Base-by-base conservation (phyloP, 1,140 invertebrate genomes). In the Lasioglossum albipes region DNA sequence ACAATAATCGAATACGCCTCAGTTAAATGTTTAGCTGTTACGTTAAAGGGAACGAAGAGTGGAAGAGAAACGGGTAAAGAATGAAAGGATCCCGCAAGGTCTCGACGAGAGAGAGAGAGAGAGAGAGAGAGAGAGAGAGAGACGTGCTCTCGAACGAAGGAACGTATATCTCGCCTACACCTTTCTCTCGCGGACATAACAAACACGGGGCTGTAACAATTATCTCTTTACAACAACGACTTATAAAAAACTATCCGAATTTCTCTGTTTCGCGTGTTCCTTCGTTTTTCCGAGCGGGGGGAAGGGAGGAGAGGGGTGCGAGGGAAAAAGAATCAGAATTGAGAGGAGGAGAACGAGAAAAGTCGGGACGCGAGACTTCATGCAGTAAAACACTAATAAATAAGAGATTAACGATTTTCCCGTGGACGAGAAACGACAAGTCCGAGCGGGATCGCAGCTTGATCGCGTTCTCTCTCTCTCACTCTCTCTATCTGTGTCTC, bases 171-270 rank as follows among this genome's bases (percentile, higher is more conserved):
- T 18, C 20, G 18, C 7, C 13, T 0, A 27, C 4, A 0, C 16
- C n/a, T 41, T 10, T 54, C 57, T 7, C 57, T 45, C 12, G 49
- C 18, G 18, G 6, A 54, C 45, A 7, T 31, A 74, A 74, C 69
- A 74, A 66, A 74, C 16, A 41, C 45, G 9, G 42, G 12, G 18
- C 52, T 45, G 36, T 61, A 75, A 75, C 64, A 75, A 80, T 68
- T 75, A 75, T 54, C 18, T 54, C 61, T 68, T 42, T 75, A 75
- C 57, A 75, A 68, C 16, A 75, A 80, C 54, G 36, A 41, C 31
- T 45, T 52, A 64, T 65, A 75, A 75, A 54, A 52, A 59, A n/a
- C 57, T 59, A 59, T 59, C 57, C 20, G 20, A 59, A n/a, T 59
- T 59, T 59, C 0, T 59, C 18, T 5, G 6, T 36, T 7, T 10